Evolutionary conservation across 2,888 invertebrate genomes (phyloP), one percentile per base, ranked within the genome.

Genomic region (Buathra laborator): DNA sequence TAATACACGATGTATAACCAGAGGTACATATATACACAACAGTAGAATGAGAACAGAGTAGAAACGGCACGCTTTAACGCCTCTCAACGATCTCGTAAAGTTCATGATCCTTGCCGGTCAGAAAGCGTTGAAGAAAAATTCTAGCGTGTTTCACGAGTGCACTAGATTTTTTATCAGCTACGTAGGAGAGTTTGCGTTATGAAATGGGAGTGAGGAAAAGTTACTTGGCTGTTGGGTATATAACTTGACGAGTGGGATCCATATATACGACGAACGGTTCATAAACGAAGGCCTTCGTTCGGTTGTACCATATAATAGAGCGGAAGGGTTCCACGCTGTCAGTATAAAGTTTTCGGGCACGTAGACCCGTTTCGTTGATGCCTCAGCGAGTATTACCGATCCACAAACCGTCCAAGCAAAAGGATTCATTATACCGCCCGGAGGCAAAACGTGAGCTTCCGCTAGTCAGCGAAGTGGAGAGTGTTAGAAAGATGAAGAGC

Each of bases 31-130:
- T 16, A 46, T 10, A 66, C 37, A 46, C 44, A 76, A 29, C 19
- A 67, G 19, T 24, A 62, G 53, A 19, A 48, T 29, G 37, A 37
- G 37, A 67, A 19, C 24, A 2, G 44, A 44, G 44, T 16, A 16
- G 16, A 67, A 72, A 32, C 51, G 51, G 82, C 59, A 66, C 75
- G 62, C 66, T 85, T 76, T 82, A 83, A 83, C 75, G 76, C 76
- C 44, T 72, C 53, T 56, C 66, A 75, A 83, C 83, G 76, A 68
- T 48, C 83, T 83, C 85, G 83, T 85, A 85, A 85, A 85, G 75
- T 82, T 79, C 59, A 48, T 59, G 76, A 79, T 66, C 44, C 32
- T 64, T 37, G 2, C 37, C 66, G 48, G 29, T 44, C 7, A 14
- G 24, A 7, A 44, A 37, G 59, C 16, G 19, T 6, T 4, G 56